phyloP scores from a whole-genome alignment of 1,140 invertebrate genomes.

The Idris sp. region DNA sequence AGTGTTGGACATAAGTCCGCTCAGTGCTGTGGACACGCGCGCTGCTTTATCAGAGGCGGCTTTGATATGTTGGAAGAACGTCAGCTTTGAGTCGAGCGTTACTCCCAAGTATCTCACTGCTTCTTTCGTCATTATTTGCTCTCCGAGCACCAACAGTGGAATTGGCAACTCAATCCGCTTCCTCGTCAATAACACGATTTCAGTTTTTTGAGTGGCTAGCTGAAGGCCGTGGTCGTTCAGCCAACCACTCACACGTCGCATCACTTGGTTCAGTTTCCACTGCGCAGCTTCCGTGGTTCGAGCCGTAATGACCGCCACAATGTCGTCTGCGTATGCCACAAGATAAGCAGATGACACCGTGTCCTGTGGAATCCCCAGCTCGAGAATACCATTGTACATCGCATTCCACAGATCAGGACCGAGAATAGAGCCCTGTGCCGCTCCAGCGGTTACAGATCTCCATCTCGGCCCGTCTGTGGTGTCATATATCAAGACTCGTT shows the following conservation, averaged over 20 bases:
- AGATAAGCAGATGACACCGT: too few species aligned
- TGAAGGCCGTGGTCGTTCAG: conserved; percentile 32
- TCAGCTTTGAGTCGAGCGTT: conserved; percentile 31
- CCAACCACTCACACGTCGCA: conserved; percentile 27
- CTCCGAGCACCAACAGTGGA: background rate
- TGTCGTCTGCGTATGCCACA: conserved; percentile 66
- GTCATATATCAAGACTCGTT: conserved; percentile 34
- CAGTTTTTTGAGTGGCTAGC: conserved; percentile 52
- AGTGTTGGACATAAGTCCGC: conserved; percentile 53
- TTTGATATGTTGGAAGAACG: conserved; percentile 39
- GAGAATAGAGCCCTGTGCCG: conserved; percentile 65
- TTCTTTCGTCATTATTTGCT: conserved; percentile 9
- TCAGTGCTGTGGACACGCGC: conserved; percentile 21
- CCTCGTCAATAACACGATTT: conserved; percentile 41
- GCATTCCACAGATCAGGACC: conserved; percentile 68
- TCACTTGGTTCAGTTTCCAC: conserved; percentile 18
- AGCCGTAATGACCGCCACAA: conserved; percentile 51
- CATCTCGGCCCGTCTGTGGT: conserved; percentile 10
- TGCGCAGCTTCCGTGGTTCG: conserved; percentile 24
- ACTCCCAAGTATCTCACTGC: conserved; percentile 58
- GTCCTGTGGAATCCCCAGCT: conserved; percentile 44
- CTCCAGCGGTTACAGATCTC: conserved; percentile 36
- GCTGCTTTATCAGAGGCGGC: conserved; percentile 36
- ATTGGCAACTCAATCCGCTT: conserved; percentile 4
- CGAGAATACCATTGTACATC: conserved; percentile 64